phyloP scores from a whole-genome alignment of 2,797 vertebrate species.

The Coluber constrictor region DNA sequence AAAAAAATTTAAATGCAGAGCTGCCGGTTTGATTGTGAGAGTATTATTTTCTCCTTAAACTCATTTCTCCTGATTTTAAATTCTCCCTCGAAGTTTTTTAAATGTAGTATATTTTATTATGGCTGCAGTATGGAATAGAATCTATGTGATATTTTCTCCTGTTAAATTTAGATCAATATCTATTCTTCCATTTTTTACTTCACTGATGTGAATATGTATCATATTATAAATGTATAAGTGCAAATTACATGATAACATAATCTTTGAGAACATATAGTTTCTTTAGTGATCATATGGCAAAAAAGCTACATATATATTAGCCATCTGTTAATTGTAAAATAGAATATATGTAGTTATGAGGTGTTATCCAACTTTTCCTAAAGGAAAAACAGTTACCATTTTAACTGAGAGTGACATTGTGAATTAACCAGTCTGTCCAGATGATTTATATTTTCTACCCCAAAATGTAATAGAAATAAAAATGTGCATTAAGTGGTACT shows the following conservation, averaged over 20 bases:
- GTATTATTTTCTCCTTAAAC: neutral
- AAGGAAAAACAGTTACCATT: neutral
- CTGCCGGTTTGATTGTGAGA: neutral
- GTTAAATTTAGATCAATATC: neutral
- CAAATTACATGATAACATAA: neutral
- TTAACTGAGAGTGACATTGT: neutral
- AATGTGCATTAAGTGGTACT: neutral
- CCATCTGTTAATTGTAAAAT: neutral
- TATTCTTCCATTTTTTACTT: neutral
- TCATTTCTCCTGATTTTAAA: neutral
- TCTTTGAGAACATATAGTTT: neutral
- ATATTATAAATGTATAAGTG: neutral
- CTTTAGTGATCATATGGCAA: neutral
- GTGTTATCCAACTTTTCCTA: too few relatives aligned
- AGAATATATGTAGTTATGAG: neutral
- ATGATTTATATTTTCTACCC: neutral
- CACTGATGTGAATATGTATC: neutral
- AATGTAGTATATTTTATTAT: neutral
- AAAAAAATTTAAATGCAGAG: neutral
- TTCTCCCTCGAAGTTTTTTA: neutral
- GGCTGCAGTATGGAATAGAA: neutral
- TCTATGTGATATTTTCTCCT: neutral
- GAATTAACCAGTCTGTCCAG: neutral
- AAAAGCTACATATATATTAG: neutral
- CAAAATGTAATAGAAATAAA: neutral